Conservation (phyloP, 2,797 vertebrate species). For the Malacoctenus gilli region DNA sequence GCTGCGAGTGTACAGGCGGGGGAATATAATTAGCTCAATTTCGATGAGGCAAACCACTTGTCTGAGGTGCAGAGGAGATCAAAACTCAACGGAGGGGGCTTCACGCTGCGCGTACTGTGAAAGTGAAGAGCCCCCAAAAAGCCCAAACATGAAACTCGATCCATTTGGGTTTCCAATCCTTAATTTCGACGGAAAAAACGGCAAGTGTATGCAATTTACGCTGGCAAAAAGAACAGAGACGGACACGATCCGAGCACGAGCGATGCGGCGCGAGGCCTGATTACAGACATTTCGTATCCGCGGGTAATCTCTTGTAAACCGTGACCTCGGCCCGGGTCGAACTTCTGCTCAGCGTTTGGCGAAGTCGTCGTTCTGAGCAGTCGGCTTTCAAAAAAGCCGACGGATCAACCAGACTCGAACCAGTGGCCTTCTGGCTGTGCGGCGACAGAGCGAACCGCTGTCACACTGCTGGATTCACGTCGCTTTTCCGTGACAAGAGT, state of each 20-base stretch:
- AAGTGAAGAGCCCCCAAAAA: constrained; percentile 52
- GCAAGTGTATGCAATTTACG: constrained; percentile 33
- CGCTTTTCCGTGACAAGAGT: background rate
- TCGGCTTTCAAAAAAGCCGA: too few species aligned
- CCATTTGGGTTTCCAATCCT: constrained; percentile 40
- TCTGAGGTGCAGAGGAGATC: constrained; percentile 64
- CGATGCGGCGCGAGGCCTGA: constrained; percentile 2
- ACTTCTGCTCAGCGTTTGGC: too few species aligned
- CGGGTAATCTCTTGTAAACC: constrained; percentile 12
- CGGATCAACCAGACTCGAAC: too few species aligned
- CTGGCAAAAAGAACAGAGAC: constrained; percentile 12
- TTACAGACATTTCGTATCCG: constrained; percentile 21
- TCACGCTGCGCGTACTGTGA: constrained; percentile 44
- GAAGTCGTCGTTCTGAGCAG: too few species aligned
- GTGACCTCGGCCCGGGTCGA: constrained; percentile 23
- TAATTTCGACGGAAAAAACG: constrained; percentile 25
- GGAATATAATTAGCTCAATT: constrained; percentile 85
- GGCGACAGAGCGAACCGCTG: too few species aligned
- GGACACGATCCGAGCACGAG: constrained; percentile 21
- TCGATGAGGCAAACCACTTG: constrained; percentile 73
- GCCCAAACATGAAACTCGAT: constrained; percentile 35
- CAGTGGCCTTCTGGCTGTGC: too few species aligned
- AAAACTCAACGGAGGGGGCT: constrained; percentile 46
- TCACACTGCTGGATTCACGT: too few species aligned
- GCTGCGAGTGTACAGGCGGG: constrained; percentile 69